Evolutionary conservation across 2,888 invertebrate species (phyloP), one percentile per base, ranked within the genome.

Genomic region (Prosapia bicincta): DNA sequence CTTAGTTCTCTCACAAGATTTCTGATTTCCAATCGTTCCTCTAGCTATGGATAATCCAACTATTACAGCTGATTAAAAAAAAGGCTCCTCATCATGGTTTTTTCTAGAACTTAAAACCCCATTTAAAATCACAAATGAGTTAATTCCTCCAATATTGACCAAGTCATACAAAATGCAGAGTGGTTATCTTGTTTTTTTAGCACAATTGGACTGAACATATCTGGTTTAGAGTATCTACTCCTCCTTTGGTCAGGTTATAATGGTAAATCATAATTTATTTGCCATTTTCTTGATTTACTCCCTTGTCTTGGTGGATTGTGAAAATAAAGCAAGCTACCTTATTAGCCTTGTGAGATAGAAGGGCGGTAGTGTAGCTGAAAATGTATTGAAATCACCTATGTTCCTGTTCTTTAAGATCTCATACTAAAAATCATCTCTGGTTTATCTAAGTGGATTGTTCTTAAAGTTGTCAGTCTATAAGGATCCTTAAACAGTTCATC

Each of bases 281-380:
- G 7, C 70, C 70, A 23, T 15, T 26, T 7, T n/a, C 10, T 25
- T 25, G 32, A 23, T 20, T 38, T 13, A 66, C 66, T 65, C 26
- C 70, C 38, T 70, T 70, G 9, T 70, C 70, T 70, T 72, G n/a
- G 26, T 72, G 66, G 26, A 72, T 72, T 25, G 66, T 72, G 1
- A 66, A 72, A 66, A 72, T 28, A 3, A 72, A 66, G 25, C 66
- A 66, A 72, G 66, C 66, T 66, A 26, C 65, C 65, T 65, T 65
- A n/a, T 72, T 71, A 2, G 65, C 7, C 26, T 65, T 65, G 9
- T 65, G 15, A 2, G 65, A 72, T 13, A 72, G 15, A 72, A 72
- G 66, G 26, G 72, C 66, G 7, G n/a, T 26, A 5, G 66, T 66
- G 6, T 15, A 10, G 20, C 30, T 54, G 20, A 72, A 72, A 26